A percentile compares a stretch with the other conserved stretches of the same genome.
phyloP scores from a whole-genome alignment of 2,113 vertebrate species.

The Notarius quadriscutis region DNA sequence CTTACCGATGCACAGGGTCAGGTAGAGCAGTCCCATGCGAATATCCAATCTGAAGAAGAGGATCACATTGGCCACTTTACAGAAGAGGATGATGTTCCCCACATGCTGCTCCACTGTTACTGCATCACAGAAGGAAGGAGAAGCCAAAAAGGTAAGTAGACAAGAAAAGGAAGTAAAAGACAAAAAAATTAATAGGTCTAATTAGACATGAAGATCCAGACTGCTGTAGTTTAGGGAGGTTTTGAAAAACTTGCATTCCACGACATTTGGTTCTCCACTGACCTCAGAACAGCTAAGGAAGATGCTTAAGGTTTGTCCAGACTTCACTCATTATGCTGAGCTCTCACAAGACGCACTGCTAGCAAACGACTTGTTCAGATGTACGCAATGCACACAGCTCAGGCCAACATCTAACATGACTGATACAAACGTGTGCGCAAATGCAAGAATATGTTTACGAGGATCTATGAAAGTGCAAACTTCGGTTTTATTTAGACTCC shows the following conservation, averaged over 20 bases:
- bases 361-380: not conserved
- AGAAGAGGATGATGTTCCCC: constrained; percentile 96
- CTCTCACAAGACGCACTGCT: not conserved
- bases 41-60: constrained; percentile 94
- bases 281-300: not conserved
- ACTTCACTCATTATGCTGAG: not conserved
- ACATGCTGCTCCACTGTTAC: constrained; percentile 95
- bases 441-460: not conserved
- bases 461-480: not conserved
- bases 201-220: not conserved
- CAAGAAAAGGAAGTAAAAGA: not conserved
- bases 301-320: not conserved
- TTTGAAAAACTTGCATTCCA: not conserved
- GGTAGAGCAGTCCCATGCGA: constrained; percentile 90
- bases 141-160: not conserved
- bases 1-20: constrained; percentile 85
- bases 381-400: not conserved
- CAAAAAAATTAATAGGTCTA: not conserved
- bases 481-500: not conserved
- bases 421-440: not conserved
- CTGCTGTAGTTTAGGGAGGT: not conserved
- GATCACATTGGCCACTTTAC: constrained; percentile 92
- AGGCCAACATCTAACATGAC: not conserved
- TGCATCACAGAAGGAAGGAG: constrained; percentile 47
- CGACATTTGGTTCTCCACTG: not conserved